These are phyloP conservation scores for Solenodon paradoxus DNA, from an alignment of 2,113 vertebrate genomes.

Conservation along the genomic window DNA sequence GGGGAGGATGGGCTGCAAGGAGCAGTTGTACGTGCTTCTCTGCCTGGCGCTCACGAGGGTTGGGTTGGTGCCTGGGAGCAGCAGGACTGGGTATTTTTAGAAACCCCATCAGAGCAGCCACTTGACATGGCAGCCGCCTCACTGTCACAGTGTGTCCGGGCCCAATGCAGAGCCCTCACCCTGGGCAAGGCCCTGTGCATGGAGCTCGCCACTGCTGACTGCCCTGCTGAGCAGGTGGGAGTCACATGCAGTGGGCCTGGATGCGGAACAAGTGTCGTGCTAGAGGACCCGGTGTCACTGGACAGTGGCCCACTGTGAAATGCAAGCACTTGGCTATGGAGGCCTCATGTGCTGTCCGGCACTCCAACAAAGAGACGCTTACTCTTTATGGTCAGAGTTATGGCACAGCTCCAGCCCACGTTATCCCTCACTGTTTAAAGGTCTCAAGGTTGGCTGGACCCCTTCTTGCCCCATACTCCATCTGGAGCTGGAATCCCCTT, in stretches of 20 bases:
- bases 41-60: constrained; percentile 20
- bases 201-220: background rate
- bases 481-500: background rate
- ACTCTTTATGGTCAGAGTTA: background rate
- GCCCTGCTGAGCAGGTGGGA: background rate
- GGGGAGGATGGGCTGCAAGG: background rate
- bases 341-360: background rate
- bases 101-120: constrained; percentile 40
- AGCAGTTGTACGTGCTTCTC: background rate
- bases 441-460: background rate
- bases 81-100: constrained; percentile 64
- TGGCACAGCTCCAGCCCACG: background rate
- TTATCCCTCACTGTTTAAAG: background rate
- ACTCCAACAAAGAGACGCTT: background rate
- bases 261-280: background rate
- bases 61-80: background rate
- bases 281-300: background rate
- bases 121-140: constrained; percentile 44
- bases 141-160: background rate
- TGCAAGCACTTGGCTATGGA: background rate
- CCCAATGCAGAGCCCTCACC: background rate
- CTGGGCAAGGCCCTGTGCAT: background rate
- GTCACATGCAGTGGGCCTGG: background rate
- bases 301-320: background rate
- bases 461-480: background rate